Conservation (phyloP, 2,888 invertebrate genomes). For the Drepana falcataria region DNA sequence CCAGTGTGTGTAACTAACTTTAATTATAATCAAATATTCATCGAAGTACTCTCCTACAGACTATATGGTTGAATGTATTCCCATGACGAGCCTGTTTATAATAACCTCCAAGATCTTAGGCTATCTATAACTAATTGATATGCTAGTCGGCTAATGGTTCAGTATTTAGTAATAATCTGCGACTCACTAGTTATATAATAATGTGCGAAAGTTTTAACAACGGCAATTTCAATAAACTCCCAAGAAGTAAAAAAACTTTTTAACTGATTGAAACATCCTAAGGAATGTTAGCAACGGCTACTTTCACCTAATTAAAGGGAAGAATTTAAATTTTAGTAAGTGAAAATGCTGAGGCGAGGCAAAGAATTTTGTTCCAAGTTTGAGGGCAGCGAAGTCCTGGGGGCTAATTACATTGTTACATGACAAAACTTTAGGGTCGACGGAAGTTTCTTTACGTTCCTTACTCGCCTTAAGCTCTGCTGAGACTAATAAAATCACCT, state of each 20-base stretch:
- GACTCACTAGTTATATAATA: no score
- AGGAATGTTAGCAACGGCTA: background rate
- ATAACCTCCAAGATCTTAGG: background rate
- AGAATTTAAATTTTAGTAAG: conserved; percentile 55
- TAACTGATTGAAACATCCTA: background rate
- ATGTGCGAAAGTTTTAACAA: background rate
- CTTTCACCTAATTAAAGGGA: conserved; percentile 30
- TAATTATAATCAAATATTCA: conserved; percentile 56
- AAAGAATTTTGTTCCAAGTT: conserved; percentile 66
- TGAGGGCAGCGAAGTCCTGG: conserved; percentile 51
- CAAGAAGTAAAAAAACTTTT: background rate
- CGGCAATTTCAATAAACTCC: background rate
- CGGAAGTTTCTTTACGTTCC: conserved; percentile 66
- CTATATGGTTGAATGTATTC: background rate
- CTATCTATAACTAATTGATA: background rate
- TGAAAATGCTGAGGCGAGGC: conserved; percentile 60
- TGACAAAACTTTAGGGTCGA: conserved; percentile 71
- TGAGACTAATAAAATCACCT: conserved; percentile 60
- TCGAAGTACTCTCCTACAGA: conserved; percentile 14
- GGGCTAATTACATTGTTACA: conserved; percentile 75
- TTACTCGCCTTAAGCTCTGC: conserved; percentile 49
- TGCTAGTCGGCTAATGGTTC: no score
- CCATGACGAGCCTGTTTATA: background rate
- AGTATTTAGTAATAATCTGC: no score
- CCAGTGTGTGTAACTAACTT: conserved; percentile 46